Evolutionary conservation across 2,888 invertebrate species (phyloP).

Genomic region (Aleiodes alternator): DNA sequence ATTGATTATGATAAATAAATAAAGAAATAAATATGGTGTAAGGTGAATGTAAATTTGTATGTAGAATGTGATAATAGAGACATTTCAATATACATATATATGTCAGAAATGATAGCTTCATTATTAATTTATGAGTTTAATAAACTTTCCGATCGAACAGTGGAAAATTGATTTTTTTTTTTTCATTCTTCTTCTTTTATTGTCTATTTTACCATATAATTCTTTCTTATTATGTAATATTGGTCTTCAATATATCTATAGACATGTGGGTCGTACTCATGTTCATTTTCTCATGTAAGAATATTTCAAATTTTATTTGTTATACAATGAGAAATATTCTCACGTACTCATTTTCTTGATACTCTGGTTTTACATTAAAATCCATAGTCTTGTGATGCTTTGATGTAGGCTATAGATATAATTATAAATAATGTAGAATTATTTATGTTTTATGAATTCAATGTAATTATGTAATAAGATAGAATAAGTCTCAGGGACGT

Average conservation of each 20-base stretch:
- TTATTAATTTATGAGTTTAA: constrained; percentile 3
- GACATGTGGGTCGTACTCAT: constrained; percentile 23
- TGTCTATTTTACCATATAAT: not conserved
- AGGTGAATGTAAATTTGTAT: constrained; percentile 16
- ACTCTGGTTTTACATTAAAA: not conserved
- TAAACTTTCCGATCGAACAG: not conserved
- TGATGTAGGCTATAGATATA: not conserved
- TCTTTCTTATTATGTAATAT: not conserved
- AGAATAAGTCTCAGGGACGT: constrained; percentile 69
- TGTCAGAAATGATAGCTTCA: not conserved
- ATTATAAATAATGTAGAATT: not conserved
- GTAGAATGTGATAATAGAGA: constrained; percentile 19
- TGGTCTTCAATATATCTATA: not conserved
- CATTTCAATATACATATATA: not conserved
- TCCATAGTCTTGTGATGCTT: not conserved
- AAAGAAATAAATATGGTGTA: not conserved
- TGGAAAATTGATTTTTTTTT: not conserved
- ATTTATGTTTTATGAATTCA: constrained; percentile 55
- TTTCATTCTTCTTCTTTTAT: not conserved
- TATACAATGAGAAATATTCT: not conserved
- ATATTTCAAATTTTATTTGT: not conserved
- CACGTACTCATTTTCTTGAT: not conserved
- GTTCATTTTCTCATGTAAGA: constrained; percentile 6
- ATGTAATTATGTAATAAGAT: constrained; percentile 54
- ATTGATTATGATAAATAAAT: too few species aligned